A percentile compares a stretch with the other conserved stretches of the same genome.
Evolutionary conservation across 92 coral and sea anemone genomes (phyloP).

Genomic region (Zoanthus solanderi): DNA sequence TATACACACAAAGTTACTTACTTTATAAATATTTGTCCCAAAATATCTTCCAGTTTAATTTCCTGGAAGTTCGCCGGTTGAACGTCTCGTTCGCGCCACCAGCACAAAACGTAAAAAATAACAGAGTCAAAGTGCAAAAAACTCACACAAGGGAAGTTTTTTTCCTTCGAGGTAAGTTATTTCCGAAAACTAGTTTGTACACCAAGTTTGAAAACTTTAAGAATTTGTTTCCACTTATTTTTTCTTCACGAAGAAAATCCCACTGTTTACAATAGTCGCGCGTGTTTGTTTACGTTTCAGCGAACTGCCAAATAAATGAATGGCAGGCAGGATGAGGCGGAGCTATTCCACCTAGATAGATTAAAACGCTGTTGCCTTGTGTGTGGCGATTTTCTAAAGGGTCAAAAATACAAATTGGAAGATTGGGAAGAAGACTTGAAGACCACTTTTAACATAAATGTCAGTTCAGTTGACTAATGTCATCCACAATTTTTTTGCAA

Average conservation of each 20-base stretch:
- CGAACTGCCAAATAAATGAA: neutral
- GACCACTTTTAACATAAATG: too few species aligned
- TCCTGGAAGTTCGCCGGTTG: neutral
- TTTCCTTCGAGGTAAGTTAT: neutral
- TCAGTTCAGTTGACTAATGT: too few species aligned
- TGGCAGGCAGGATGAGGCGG: too few species aligned
- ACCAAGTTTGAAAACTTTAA: neutral
- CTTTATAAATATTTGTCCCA: too few species aligned
- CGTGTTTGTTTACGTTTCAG: conserved; percentile 5
- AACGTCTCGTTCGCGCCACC: neutral
- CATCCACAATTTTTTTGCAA: neutral
- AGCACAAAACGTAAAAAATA: neutral
- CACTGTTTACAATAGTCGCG: neutral
- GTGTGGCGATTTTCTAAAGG: too few species aligned
- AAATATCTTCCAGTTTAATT: neutral
- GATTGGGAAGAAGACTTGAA: too few species aligned
- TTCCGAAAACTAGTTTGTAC: neutral
- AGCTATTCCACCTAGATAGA: too few species aligned
- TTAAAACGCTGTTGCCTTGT: too few species aligned
- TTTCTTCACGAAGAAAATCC: neutral
- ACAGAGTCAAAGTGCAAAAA: neutral
- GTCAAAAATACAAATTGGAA: too few species aligned
- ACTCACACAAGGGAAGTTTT: neutral
- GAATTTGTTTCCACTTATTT: neutral
- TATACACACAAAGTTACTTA: too few species aligned